Conservation (phyloP, 2,113 vertebrate genomes). For the Hyperopisus bebe region DNA sequence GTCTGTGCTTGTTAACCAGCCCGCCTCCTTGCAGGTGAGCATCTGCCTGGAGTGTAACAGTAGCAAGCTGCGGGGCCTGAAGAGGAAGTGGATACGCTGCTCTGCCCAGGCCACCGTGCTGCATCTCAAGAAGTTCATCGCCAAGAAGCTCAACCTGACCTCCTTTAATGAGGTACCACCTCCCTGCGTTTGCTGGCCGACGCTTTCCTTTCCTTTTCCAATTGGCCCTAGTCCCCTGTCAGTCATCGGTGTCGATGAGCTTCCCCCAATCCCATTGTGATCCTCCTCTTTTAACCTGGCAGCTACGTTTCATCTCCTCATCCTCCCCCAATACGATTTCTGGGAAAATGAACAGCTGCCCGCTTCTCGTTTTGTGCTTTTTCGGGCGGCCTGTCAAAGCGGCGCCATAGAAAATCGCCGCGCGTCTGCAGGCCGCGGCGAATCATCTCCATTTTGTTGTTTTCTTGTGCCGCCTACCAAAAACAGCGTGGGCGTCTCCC, state of each 20-base stretch:
- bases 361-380: constrained; percentile 27
- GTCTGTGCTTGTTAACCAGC: background rate
- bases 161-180: constrained; percentile 91
- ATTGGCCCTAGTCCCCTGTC: background rate
- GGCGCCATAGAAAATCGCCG: background rate
- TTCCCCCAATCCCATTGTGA: background rate
- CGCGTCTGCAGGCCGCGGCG: background rate
- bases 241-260: background rate
- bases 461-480: background rate
- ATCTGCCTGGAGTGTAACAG: constrained; percentile 98
- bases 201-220: background rate
- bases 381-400: constrained; percentile 23
- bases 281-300: background rate
- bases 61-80: constrained; percentile 91
- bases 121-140: constrained; percentile 99
- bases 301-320: constrained; percentile 7
- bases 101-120: constrained; percentile 96
- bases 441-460: background rate
- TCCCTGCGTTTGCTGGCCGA: background rate
- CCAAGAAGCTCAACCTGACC: constrained; percentile 97
- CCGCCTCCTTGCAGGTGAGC: constrained; percentile 71
- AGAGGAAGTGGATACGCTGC: constrained; percentile 97
- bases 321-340: constrained; percentile 18
- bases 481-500: background rate
- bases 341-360: constrained; percentile 23